Evolutionary conservation across 2,888 invertebrate species (phyloP).

Genomic region (Prostheceraeus crozeri): DNA sequence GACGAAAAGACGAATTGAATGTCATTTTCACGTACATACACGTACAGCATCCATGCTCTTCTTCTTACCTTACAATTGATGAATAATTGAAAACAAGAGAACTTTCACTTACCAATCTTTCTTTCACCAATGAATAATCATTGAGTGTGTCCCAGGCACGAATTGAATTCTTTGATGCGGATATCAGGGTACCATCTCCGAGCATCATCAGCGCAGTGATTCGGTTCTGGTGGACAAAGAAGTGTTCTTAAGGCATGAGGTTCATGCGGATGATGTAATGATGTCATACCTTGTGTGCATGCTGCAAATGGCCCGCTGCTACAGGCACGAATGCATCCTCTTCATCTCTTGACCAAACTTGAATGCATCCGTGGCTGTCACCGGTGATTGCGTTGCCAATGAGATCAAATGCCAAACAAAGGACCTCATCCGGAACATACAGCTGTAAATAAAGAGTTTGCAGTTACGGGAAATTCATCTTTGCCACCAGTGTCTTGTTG

Average conservation of each 20-base stretch:
- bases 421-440: constrained; percentile 35
- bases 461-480: too few relatives aligned
- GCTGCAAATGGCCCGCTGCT: constrained; percentile 41
- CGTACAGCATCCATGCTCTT: too few relatives aligned
- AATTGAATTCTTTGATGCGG: constrained; percentile 72
- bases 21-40: too few relatives aligned
- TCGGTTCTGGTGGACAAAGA: constrained; percentile 15
- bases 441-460: constrained; percentile 20
- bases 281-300: constrained; percentile 44
- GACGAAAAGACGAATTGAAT: too few relatives aligned
- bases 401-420: constrained; percentile 73
- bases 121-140: constrained; percentile 80
- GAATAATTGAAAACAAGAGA: background rate
- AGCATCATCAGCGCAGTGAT: constrained; percentile 62
- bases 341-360: constrained; percentile 78
- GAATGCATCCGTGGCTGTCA: constrained; percentile 81
- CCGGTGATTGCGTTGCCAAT: constrained; percentile 85
- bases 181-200: constrained; percentile 78
- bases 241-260: too few relatives aligned
- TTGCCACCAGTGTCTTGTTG: too few relatives aligned
- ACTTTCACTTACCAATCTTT: constrained; percentile 53
- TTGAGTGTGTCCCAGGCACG: constrained; percentile 84
- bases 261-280: background rate
- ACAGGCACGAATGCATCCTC: constrained; percentile 67
- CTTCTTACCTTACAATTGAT: too few relatives aligned